Evolutionary conservation across 2,113 vertebrate genomes (phyloP).

Genomic region (Carassius auratus): DNA sequence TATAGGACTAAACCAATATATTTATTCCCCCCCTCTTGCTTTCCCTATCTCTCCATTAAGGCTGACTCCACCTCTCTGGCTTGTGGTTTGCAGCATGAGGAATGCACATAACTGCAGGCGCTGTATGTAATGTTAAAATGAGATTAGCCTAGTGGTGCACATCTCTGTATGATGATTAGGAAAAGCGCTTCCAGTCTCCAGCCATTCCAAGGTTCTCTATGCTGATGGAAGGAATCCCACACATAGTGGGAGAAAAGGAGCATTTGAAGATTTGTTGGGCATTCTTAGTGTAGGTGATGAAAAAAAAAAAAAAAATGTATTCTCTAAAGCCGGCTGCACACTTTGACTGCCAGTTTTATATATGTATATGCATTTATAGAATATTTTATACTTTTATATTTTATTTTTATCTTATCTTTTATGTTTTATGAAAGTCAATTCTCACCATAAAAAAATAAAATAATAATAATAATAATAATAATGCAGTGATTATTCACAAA

Average conservation of each 20-base stretch:
- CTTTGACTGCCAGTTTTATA: background rate
- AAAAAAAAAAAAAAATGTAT: background rate
- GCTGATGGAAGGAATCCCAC: slow-evolving; percentile 55
- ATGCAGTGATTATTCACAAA: background rate
- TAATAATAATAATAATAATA: too few species aligned
- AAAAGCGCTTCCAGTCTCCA: slow-evolving; percentile 58
- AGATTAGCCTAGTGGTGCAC: slow-evolving; percentile 69
- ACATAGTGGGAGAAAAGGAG: background rate
- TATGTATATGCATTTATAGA: background rate
- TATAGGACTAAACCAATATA: background rate
- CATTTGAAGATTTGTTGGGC: background rate
- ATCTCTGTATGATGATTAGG: slow-evolving; percentile 61
- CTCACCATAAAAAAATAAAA: background rate
- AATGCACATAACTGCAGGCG: slow-evolving; percentile 68
- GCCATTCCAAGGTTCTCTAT: slow-evolving; percentile 63
- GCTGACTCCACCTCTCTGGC: background rate
- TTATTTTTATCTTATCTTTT: too few species aligned
- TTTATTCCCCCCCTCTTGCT: background rate
- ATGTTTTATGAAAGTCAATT: background rate
- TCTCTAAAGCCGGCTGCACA: background rate
- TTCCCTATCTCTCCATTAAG: background rate
- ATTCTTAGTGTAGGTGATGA: background rate
- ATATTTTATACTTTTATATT: background rate
- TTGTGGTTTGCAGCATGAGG: slow-evolving; percentile 19
- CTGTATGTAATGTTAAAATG: slow-evolving; percentile 73